Evolutionary conservation across 2,797 vertebrate genomes (phyloP).

Genomic region (Otus scops): DNA sequence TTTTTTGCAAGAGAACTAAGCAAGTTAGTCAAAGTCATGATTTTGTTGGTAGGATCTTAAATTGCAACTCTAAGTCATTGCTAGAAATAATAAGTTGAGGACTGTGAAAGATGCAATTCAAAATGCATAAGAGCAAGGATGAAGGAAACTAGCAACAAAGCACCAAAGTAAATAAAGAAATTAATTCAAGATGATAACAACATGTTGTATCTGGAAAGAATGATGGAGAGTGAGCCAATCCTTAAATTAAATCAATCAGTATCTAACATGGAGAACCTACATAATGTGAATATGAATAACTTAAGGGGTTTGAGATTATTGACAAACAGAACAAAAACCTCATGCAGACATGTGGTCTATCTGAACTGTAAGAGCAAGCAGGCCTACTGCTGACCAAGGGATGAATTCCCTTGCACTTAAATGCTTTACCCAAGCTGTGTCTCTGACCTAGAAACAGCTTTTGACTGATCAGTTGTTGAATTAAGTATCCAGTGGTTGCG

Average conservation of each 20-base stretch:
- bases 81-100: not conserved
- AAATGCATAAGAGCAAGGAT: not conserved
- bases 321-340: not conserved
- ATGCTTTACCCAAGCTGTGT: not conserved
- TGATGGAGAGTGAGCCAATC: not conserved
- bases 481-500: not conserved
- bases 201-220: not conserved
- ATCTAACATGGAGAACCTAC: not conserved
- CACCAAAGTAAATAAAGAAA: not conserved
- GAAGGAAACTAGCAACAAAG: not conserved
- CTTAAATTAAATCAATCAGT: not conserved
- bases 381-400: not conserved
- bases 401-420: not conserved
- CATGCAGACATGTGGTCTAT: too few relatives aligned
- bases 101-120: not conserved
- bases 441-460: slow-evolving; percentile 19
- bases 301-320: not conserved
- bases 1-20: not conserved
- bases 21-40: not conserved
- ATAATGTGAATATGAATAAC: not conserved
- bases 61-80: not conserved
- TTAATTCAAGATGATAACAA: not conserved
- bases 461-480: not conserved
- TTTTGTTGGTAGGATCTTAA: not conserved
- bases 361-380: not conserved